phyloP scores from a whole-genome alignment of 2,888 invertebrate genomes.

The Fabriciana adippe region DNA sequence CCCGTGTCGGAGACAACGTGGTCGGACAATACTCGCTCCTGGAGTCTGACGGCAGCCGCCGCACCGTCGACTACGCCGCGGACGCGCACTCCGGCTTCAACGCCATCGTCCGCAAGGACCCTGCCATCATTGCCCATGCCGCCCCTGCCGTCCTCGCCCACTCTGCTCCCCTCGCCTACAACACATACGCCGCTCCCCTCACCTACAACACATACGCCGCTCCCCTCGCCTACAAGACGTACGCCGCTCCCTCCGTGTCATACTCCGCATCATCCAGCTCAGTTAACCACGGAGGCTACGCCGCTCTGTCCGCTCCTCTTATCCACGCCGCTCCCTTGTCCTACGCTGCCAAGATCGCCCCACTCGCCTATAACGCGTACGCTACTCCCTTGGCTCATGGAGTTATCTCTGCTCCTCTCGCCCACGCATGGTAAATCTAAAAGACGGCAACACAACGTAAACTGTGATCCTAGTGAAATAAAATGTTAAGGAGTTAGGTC shows the following conservation, averaged over 20 bases:
- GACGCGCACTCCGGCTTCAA: constrained; percentile 77
- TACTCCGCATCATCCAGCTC: constrained; percentile 47
- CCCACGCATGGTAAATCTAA: constrained; percentile 29
- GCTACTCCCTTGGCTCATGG: constrained; percentile 39
- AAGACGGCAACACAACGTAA: too few relatives aligned
- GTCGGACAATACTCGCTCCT: constrained; percentile 76
- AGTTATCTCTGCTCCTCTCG: constrained; percentile 44
- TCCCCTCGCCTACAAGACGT: constrained; percentile 32
- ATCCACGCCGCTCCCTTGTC: constrained; percentile 38
- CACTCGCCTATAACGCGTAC: constrained; percentile 41
- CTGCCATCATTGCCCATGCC: constrained; percentile 49
- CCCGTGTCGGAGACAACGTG: constrained; percentile 73
- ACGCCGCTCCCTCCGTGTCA: constrained; percentile 39
- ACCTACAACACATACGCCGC: constrained; percentile 41
- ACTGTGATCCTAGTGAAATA: too few relatives aligned
- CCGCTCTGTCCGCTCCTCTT: constrained; percentile 13
- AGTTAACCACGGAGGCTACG: constrained; percentile 46
- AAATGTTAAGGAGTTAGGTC: too few relatives aligned
- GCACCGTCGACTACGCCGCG: constrained; percentile 80
- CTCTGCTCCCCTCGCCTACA: constrained; percentile 20
- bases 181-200: constrained; percentile 38
- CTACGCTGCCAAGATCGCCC: constrained; percentile 21
- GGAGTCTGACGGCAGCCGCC: constrained; percentile 77
- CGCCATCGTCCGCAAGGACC: constrained; percentile 78
- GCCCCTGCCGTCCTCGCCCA: constrained; percentile 46